Conservation (phyloP, 2,888 invertebrate genomes). For the Bruchidius siliquastri region DNA sequence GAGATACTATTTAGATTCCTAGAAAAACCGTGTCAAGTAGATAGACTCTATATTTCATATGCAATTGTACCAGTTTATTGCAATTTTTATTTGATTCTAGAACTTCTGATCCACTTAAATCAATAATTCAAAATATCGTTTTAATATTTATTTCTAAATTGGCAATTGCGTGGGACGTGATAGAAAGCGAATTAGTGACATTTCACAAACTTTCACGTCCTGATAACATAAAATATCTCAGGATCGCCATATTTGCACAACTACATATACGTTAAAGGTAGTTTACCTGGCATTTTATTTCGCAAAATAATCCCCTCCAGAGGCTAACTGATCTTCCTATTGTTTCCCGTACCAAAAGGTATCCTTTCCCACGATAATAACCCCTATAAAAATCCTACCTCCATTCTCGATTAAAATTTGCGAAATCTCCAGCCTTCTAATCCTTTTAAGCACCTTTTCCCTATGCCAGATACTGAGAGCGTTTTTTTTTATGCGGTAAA, state of each 20-base stretch:
- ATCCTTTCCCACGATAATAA: conserved; percentile 27
- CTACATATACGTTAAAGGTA: conserved; percentile 4
- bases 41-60: too few species aligned
- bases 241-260: neutral
- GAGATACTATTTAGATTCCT: too few species aligned
- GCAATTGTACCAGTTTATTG: too few species aligned
- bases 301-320: conserved; percentile 1
- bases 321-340: conserved; percentile 1
- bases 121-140: too few species aligned
- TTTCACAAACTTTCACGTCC: neutral
- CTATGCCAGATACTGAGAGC: conserved; percentile 4
- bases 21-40: too few species aligned
- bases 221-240: neutral
- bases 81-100: too few species aligned
- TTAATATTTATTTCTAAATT: too few species aligned
- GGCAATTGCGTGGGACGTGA: too few species aligned
- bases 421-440: conserved; percentile 18
- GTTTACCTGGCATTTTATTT: conserved; percentile 8
- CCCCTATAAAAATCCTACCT: conserved; percentile 14
- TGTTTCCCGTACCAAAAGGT: neutral
- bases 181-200: too few species aligned
- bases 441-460: conserved; percentile 21
- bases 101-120: too few species aligned
- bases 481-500: conserved; percentile 21
- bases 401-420: conserved; percentile 18